Evolutionary conservation across 92 coral and sea anemone species (phyloP).

Genomic region (Phenganax marumi): DNA sequence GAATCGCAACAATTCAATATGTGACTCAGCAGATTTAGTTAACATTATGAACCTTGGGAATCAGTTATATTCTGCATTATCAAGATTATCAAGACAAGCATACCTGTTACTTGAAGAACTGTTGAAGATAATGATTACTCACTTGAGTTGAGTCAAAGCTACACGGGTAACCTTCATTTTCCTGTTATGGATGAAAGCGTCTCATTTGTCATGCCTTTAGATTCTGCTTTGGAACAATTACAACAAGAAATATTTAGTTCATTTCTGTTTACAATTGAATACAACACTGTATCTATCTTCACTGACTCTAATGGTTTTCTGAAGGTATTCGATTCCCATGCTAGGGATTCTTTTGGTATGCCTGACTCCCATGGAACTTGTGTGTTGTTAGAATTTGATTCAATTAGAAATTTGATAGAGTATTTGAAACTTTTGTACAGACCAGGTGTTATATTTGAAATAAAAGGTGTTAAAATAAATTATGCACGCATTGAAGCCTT

Average conservation of each 20-base stretch:
- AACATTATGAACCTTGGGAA: too few relatives aligned
- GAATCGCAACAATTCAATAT: conserved; percentile 1
- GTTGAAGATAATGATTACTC: background rate
- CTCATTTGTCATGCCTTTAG: too few relatives aligned
- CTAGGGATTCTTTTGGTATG: conserved; percentile 50
- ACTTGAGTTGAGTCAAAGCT: background rate
- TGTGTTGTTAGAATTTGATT: too few relatives aligned
- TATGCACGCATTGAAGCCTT: too few relatives aligned
- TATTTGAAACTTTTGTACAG: conserved; percentile 1
- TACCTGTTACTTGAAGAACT: conserved; percentile 44
- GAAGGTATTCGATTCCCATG: too few relatives aligned
- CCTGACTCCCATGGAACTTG: too few relatives aligned
- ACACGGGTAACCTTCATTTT: background rate
- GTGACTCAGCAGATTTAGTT: conserved; percentile 10
- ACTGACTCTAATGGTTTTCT: conserved; percentile 21
- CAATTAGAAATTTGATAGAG: too few relatives aligned
- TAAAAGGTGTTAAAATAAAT: conserved; percentile 3
- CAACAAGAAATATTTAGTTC: conserved; percentile 36
- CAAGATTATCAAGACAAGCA: conserved; percentile 38
- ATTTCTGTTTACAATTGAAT: conserved; percentile 53
- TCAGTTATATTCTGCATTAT: conserved; percentile 27
- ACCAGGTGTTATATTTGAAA: background rate
- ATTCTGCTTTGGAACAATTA: conserved; percentile 46
- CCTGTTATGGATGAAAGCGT: background rate
- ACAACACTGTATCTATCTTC: conserved; percentile 47